Percentiles rank a stretch among this genome's conserved stretches.
These are phyloP conservation scores for Cettia cetti DNA, from an alignment of 2,113 vertebrate species.

Conservation along the genomic window DNA sequence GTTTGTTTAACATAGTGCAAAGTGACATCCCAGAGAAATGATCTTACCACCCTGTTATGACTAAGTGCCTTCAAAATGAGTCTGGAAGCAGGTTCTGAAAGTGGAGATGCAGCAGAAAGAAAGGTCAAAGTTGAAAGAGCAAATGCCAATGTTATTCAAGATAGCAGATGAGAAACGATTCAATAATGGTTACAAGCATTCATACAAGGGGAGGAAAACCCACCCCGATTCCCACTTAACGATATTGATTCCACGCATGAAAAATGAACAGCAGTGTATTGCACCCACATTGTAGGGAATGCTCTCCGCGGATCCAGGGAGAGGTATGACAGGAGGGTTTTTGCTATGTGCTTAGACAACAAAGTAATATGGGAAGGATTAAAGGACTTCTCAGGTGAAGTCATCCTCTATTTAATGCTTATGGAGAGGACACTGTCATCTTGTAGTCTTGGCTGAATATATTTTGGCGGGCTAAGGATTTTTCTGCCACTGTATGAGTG, in stretches of 20 bases:
- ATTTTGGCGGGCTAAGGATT: neutral
- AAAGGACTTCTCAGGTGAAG: conserved; percentile 28
- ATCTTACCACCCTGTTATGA: neutral
- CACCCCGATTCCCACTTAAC: neutral
- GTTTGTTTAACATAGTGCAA: neutral
- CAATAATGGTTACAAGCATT: conserved; percentile 22
- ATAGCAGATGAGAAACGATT: conserved; percentile 28
- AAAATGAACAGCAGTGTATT: neutral
- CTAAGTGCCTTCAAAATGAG: neutral
- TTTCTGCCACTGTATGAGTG: neutral
- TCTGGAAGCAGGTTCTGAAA: conserved; percentile 21
- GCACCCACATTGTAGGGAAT: neutral
- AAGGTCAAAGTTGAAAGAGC: neutral
- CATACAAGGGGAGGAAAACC: neutral
- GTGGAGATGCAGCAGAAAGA: conserved; percentile 9
- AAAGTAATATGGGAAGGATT: neutral
- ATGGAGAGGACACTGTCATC: neutral
- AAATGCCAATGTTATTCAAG: neutral
- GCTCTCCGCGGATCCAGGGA: accelerated
- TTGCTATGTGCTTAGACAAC: neutral
- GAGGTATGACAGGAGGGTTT: neutral
- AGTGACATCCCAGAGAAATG: neutral
- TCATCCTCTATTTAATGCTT: conserved; percentile 20
- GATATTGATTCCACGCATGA: conserved; percentile 13
- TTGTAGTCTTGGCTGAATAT: neutral